phyloP scores from a whole-genome alignment of 2,797 vertebrate genomes.

The Lemur catta region DNA sequence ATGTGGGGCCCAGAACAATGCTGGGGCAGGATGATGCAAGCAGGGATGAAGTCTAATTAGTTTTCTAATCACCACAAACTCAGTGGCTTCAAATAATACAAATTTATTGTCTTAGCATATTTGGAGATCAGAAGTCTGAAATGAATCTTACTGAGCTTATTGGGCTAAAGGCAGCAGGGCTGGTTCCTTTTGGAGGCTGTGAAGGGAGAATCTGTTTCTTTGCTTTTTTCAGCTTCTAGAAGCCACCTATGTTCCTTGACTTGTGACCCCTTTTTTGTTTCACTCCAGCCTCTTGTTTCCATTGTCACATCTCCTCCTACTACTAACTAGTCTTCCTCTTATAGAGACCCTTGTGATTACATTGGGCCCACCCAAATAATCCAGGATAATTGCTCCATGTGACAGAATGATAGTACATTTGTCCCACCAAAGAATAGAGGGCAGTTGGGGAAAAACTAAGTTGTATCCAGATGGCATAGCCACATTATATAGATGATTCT shows the following conservation, averaged over 20 bases:
- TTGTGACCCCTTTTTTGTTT: neutral
- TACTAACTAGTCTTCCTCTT: neutral
- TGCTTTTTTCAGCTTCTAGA: neutral
- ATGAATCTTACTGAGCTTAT: neutral
- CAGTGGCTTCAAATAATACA: neutral
- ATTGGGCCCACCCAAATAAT: neutral
- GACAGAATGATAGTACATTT: neutral
- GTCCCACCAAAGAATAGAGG: neutral
- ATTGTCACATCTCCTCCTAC: neutral
- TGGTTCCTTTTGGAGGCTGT: neutral
- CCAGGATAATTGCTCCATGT: neutral
- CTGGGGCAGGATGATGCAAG: neutral
- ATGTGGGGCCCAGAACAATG: neutral
- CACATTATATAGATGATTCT: neutral
- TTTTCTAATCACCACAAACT: neutral
- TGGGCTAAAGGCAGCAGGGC: neutral
- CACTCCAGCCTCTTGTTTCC: neutral
- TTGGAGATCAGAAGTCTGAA: neutral
- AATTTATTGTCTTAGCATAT: neutral
- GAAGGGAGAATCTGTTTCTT: neutral
- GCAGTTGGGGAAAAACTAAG: neutral
- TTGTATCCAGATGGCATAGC: neutral
- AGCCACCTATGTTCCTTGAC: neutral
- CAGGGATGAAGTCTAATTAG: neutral
- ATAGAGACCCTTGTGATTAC: neutral